Percentiles rank a stretch among this genome's conserved stretches.
phyloP scores from a whole-genome alignment of 2,113 vertebrate genomes.

The Bambusicola thoracicus region DNA sequence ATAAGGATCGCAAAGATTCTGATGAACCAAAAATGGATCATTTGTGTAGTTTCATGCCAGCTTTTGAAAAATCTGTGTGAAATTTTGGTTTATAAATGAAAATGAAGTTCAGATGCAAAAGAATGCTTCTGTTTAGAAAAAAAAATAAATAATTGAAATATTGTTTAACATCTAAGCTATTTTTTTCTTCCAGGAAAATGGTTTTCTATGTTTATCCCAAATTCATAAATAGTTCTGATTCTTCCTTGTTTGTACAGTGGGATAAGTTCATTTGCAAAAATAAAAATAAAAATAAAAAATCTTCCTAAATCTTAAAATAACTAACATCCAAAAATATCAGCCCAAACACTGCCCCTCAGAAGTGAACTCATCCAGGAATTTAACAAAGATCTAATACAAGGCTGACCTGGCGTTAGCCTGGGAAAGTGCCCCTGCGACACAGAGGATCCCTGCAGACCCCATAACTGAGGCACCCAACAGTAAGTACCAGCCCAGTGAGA shows the following conservation, averaged over 20 bases:
- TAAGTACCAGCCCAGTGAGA: background rate
- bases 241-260: background rate
- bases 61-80: background rate
- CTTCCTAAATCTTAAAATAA: conserved; percentile 7
- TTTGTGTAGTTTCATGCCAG: background rate
- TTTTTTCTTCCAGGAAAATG: background rate
- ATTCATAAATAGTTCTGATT: background rate
- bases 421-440: accelerated
- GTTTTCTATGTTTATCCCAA: background rate
- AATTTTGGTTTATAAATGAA: background rate
- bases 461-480: accelerated
- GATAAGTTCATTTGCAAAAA: background rate
- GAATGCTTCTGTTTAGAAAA: conserved; percentile 28
- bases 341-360: background rate
- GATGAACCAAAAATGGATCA: background rate
- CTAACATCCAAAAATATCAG: background rate
- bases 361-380: background rate
- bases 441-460: background rate
- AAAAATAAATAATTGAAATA: background rate
- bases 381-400: background rate
- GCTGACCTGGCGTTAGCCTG: background rate
- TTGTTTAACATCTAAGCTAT: background rate
- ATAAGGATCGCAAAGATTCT: background rate
- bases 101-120: conserved; percentile 17
- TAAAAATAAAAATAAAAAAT: background rate